Evolutionary conservation across 2,888 invertebrate species (phyloP).

Genomic region (Dioctria rufipes): DNA sequence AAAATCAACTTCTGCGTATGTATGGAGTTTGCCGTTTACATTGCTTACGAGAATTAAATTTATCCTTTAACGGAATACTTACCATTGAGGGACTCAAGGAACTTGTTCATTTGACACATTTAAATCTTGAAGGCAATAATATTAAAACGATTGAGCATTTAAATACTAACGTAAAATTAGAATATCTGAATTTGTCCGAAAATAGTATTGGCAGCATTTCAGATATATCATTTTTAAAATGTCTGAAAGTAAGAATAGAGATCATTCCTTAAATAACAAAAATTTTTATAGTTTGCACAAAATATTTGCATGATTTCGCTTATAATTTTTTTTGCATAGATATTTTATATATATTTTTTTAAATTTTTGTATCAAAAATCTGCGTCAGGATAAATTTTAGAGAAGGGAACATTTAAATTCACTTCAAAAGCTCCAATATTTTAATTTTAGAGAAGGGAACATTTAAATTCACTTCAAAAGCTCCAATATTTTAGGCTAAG

Average conservation of each 20-base stretch:
- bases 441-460: neutral
- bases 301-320: constrained; percentile 12
- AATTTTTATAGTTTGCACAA: constrained; percentile 34
- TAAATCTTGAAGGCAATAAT: constrained; percentile 90
- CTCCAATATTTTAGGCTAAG: too few species aligned
- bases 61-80: constrained; percentile 90
- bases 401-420: neutral
- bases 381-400: neutral
- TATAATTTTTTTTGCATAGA: too few species aligned
- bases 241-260: constrained; percentile 80
- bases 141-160: constrained; percentile 95
- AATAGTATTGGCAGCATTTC: constrained; percentile 89
- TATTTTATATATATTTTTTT: too few species aligned
- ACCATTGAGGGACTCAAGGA: constrained; percentile 93
- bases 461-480: too few species aligned
- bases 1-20: constrained; percentile 90
- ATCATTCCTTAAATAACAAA: constrained; percentile 47
- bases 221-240: constrained; percentile 87
- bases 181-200: constrained; percentile 89
- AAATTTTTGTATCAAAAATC: neutral
- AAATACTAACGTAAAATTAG: constrained; percentile 84
- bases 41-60: constrained; percentile 84
- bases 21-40: constrained; percentile 87
- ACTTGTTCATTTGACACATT: constrained; percentile 82
- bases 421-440: too few species aligned